Base-by-base conservation (phyloP, 2,113 vertebrate species). In the Ceratotherium simum region DNA sequence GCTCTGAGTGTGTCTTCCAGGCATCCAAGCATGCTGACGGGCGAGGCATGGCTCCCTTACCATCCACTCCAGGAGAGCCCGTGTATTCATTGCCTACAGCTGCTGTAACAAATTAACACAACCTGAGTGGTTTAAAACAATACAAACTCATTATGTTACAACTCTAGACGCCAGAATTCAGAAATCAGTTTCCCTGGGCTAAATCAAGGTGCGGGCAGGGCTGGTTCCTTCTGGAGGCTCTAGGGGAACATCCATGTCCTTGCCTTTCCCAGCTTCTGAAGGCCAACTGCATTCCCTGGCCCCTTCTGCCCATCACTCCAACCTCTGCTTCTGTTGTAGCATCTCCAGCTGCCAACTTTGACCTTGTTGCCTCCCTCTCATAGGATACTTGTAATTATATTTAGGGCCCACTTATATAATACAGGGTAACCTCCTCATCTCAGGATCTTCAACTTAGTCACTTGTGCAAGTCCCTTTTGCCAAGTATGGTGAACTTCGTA, bases 1-100 rank as follows among this genome's bases (percentile, higher is more conserved):
- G 80, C 33, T 75, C 76, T 10, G 39, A 31, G 7, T 8, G 10
- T 5, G 3, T 39, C 58, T 39, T 62, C 12, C 11, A 0, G 83
- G 39, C 48, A 48, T 54, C 65, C 60, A 36, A 0, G 8, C 5
- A 18, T 3, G 42, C 27, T 2, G 4, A 27, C 27, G 11, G n/a
- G 11, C 11, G 5, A 12, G 2, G 5, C 0, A 0, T 5, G 21
- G 64, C n/a, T 36, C 27, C 46, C 60, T 21, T 25, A 16, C 62
- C 1, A 0, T 3, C 29, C 46, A n/a, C 54, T 70, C 6, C 3
- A 14, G 70, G 58, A 33, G 3, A 18, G 48, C 20, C 6, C 12
- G 14, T 3, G 36, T n/a, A 4, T 69, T 46, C 2, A 16, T 33
- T n/a, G 73, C 42, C 20, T 75, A 5, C 23, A 2, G 29, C 13